These are phyloP conservation scores for Vespertilio murinus DNA, from an alignment of 2,797 vertebrate species.

Conservation along the genomic window DNA sequence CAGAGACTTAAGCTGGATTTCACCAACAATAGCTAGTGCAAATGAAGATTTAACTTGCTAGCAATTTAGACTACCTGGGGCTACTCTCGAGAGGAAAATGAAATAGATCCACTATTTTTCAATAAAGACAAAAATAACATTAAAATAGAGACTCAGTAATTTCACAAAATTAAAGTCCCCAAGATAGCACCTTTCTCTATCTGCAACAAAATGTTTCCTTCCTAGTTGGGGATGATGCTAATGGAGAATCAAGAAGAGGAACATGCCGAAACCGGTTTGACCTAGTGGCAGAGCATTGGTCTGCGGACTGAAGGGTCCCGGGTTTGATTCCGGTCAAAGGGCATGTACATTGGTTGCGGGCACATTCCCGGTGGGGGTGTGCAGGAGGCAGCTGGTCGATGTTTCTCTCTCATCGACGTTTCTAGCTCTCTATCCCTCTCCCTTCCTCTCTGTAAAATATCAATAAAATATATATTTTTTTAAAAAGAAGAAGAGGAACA, in stretches of 20 bases:
- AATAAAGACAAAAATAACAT: slow-evolving; percentile 10
- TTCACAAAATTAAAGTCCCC: neutral
- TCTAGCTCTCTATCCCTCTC: too few species aligned
- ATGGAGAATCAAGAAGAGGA: neutral
- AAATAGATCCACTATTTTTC: neutral
- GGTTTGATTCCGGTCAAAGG: too few species aligned
- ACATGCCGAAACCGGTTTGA: too few species aligned
- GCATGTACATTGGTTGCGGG: too few species aligned
- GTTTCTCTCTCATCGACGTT: too few species aligned
- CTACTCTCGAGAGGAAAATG: neutral
- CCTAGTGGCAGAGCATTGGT: too few species aligned
- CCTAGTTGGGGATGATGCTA: neutral
- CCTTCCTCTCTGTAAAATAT: too few species aligned
- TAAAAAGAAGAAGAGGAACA: neutral
- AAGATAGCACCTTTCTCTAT: neutral
- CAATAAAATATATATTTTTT: too few species aligned
- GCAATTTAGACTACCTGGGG: neutral
- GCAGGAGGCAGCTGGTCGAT: too few species aligned
- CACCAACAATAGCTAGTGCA: neutral
- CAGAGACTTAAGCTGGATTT: neutral
- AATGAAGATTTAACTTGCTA: neutral
- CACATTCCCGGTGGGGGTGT: too few species aligned
- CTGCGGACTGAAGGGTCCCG: too few species aligned
- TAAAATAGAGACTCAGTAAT: neutral
- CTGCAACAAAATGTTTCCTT: neutral